phyloP scores from a whole-genome alignment of 1,140 invertebrate genomes.

The Acromyrmex echinatior region DNA sequence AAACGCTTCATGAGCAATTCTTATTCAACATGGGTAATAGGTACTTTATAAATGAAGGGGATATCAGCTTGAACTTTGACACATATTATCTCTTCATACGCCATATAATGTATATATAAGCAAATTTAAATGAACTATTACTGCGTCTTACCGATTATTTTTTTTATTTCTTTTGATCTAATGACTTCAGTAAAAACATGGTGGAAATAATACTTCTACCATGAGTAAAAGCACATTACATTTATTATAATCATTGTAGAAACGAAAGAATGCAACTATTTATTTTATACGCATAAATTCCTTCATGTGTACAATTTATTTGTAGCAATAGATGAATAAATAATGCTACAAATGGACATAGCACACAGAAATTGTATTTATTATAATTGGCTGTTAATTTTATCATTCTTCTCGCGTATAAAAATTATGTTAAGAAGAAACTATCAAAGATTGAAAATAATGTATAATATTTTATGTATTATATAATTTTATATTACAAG shows the following conservation, averaged over 20 bases:
- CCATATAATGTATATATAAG: slow-evolving; percentile 29
- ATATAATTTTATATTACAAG: background rate
- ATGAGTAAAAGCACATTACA: no score
- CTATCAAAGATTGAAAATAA: background rate
- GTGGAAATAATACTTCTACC: no score
- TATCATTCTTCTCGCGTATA: background rate
- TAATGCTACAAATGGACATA: background rate
- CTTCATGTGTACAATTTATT: background rate
- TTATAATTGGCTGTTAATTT: background rate
- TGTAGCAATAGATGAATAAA: background rate
- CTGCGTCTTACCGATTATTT: background rate
- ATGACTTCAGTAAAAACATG: background rate
- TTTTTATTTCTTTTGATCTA: background rate
- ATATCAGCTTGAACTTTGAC: slow-evolving; percentile 76
- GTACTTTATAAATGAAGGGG: slow-evolving; percentile 24
- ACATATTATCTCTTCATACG: slow-evolving; percentile 73
- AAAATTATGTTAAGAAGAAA: background rate
- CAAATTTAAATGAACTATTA: slow-evolving; percentile 21
- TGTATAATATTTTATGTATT: background rate
- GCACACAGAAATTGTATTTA: background rate
- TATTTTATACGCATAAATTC: background rate
- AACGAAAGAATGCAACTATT: no score
- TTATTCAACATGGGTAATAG: slow-evolving; percentile 26
- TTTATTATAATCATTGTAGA: no score
- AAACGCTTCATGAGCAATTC: slow-evolving; percentile 18